A percentile compares a stretch with the other conserved stretches of the same genome.
Conservation (phyloP, 1,140 invertebrate genomes). For the Bilobella aurantiaca region DNA sequence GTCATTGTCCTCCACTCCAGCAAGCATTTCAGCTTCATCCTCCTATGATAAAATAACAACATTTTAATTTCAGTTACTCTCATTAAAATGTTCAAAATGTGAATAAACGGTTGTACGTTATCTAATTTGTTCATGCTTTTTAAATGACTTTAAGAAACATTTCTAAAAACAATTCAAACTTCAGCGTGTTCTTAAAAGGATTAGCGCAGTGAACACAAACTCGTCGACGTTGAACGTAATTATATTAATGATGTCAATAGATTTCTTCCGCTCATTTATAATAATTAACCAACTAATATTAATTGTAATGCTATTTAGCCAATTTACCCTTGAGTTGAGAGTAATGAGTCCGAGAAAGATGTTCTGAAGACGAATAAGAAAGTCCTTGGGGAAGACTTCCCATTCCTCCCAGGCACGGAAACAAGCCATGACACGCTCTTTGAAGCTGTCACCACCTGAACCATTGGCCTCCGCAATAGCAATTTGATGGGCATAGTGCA, state of each 20-base stretch:
- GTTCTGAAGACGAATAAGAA: constrained; percentile 79
- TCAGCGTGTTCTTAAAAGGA: no score
- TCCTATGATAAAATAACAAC: constrained; percentile 16
- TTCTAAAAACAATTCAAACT: constrained; percentile 8
- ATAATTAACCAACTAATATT: no score
- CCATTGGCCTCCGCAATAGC: constrained; percentile 54
- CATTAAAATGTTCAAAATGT: background rate
- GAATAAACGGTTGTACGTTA: no score
- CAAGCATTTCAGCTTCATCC: constrained; percentile 30
- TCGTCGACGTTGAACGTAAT: no score
- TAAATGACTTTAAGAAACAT: no score
- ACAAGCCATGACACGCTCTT: constrained; percentile 84
- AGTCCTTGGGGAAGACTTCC: constrained; percentile 90
- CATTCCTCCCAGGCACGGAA: constrained; percentile 97
- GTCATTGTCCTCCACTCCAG: constrained; percentile 21
- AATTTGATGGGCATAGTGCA: constrained; percentile 63
- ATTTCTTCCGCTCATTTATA: no score
- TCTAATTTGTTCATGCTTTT: background rate
- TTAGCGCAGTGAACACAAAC: no score
- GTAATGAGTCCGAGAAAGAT: constrained; percentile 64
- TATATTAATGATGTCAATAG: no score
- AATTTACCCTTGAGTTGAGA: constrained; percentile 26
- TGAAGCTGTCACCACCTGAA: constrained; percentile 91
- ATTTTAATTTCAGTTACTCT: background rate
- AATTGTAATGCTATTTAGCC: background rate